Conservation (phyloP, 2,113 vertebrate species). For the Lynx canadensis region DNA sequence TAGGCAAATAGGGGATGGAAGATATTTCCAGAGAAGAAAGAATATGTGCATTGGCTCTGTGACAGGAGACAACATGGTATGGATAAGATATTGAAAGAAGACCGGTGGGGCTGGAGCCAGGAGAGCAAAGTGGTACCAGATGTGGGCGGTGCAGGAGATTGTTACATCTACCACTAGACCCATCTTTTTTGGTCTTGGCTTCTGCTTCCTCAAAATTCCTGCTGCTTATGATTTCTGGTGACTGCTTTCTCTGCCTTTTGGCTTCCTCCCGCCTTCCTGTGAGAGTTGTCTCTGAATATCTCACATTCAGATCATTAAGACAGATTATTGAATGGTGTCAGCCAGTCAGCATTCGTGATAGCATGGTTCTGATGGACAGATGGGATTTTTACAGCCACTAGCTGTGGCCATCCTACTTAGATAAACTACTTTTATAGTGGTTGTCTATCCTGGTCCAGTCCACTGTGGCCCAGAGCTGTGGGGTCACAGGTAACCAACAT, state of each 20-base stretch:
- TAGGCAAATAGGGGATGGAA: background rate
- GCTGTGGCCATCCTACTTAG: background rate
- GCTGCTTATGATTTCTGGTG: background rate
- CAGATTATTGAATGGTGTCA: background rate
- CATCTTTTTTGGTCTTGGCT: background rate
- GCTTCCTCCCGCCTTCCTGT: background rate
- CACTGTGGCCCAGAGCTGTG: background rate
- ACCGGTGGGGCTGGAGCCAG: background rate
- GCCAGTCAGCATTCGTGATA: background rate
- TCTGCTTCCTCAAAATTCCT: background rate
- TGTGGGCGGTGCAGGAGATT: background rate
- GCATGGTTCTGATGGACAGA: background rate
- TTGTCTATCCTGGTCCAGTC: background rate
- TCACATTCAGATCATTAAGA: background rate
- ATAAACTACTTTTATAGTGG: background rate
- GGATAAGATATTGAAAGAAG: background rate
- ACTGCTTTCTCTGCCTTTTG: background rate
- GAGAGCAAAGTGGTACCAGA: background rate
- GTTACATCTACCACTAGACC: background rate
- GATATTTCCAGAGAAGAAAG: background rate
- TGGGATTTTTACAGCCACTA: background rate
- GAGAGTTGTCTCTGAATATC: background rate
- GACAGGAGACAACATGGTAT: background rate
- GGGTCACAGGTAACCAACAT: background rate
- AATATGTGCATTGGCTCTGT: background rate